A percentile compares a stretch with the other conserved stretches of the same genome.
Evolutionary conservation across 2,113 vertebrate species (phyloP).

Genomic region (Brachionichthys hirsutus): DNA sequence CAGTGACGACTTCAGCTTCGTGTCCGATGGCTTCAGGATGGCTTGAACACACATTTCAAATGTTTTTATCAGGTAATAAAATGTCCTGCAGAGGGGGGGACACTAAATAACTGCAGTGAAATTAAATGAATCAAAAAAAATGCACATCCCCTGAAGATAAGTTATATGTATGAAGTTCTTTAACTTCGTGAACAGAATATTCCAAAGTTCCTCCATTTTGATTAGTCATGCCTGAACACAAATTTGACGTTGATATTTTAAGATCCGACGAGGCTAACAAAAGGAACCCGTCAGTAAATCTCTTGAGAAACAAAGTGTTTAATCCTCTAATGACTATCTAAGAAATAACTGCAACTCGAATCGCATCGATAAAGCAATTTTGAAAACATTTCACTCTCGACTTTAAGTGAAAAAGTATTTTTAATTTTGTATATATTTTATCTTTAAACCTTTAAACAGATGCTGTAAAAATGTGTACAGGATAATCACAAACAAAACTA

Average conservation of each 20-base stretch:
- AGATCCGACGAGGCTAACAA: background rate
- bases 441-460: too few relatives aligned
- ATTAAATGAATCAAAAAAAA: conserved; percentile 24
- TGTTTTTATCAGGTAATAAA: conserved; percentile 48
- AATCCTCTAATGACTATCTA: too few relatives aligned
- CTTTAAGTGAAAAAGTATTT: too few relatives aligned
- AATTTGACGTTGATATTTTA: conserved; percentile 4
- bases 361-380: too few relatives aligned
- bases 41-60: conserved; percentile 29
- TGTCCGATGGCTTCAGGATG: conserved; percentile 20
- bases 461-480: too few relatives aligned
- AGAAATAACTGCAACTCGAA: too few relatives aligned
- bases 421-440: too few relatives aligned
- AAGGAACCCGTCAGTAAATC: too few relatives aligned
- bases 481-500: too few relatives aligned
- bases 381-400: too few relatives aligned
- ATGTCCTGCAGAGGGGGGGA: background rate
- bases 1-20: conserved; percentile 11
- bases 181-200: conserved; percentile 2
- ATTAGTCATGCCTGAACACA: background rate
- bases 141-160: conserved; percentile 21
- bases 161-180: conserved; percentile 11
- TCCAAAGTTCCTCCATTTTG: background rate
- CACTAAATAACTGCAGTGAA: conserved; percentile 26
- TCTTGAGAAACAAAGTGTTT: too few relatives aligned